Conservation (phyloP, 2,797 vertebrate species). For the Scolopax rusticola region DNA sequence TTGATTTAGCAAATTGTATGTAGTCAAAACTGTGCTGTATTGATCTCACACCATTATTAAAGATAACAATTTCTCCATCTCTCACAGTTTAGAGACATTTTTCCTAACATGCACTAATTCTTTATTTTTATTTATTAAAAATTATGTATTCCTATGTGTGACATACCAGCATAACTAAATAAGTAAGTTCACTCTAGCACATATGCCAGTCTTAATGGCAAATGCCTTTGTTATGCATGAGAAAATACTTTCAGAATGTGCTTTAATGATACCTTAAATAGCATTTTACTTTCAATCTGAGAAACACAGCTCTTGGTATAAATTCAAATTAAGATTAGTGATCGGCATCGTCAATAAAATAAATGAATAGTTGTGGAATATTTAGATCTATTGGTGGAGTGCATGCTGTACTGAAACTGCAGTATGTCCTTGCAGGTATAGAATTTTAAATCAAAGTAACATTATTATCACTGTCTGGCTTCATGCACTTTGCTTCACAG, state of each 20-base stretch:
- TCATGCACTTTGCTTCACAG: constrained; percentile 67
- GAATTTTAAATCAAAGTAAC: constrained; percentile 45
- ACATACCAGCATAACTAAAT: background rate
- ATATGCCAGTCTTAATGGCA: background rate
- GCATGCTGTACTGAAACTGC: constrained; percentile 16
- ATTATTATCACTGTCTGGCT: constrained; percentile 30
- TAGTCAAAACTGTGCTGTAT: background rate
- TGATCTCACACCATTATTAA: background rate
- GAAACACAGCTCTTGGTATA: constrained; percentile 9
- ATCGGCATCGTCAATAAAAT: constrained; percentile 60
- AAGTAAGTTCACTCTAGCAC: background rate
- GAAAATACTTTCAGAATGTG: background rate
- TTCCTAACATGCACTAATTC: background rate
- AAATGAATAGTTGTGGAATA: constrained; percentile 53
- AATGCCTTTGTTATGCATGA: background rate
- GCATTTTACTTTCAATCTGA: constrained; percentile 1
- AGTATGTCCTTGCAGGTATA: constrained; percentile 23
- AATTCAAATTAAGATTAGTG: constrained; percentile 57
- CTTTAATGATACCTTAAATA: background rate
- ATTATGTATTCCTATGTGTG: background rate
- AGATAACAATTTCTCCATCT: background rate
- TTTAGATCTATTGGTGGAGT: constrained; percentile 32
- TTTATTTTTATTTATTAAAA: constrained; percentile 9
- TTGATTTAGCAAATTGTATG: background rate
- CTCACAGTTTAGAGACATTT: background rate